Base-by-base conservation (phyloP, 2,888 invertebrate species). In the Leptopterna dolabrata region DNA sequence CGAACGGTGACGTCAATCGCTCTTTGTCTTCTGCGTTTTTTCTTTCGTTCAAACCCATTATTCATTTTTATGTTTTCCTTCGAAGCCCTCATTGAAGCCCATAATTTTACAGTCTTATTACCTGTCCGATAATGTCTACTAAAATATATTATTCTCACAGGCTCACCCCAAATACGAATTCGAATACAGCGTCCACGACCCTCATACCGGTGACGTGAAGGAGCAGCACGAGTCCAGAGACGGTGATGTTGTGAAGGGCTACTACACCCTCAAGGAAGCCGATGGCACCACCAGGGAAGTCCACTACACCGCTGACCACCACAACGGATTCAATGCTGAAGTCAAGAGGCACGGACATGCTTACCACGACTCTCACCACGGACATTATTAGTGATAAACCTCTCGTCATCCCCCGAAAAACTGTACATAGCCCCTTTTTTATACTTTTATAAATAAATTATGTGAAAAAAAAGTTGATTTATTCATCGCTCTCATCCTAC, bases 161-260 rank as follows among this genome's bases (percentile, higher is more conserved):
- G 86, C 88, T 16, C 88, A 86, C 14, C 87, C 88, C n/a, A 81
- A 88, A 36, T 88, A 88, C 83, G 76, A 86, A 88, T 92, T 91
- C 90, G 92, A 92, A 88, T 92, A 92, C 89, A 91, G 91, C 82
- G 92, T 92, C 73, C 92, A 92, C 90, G 92, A 85, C 36, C 73
- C 85, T 14, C 85, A 85, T 47, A 85, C 85, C 73, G 73, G 76
- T 29, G 85, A 85, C 85, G 73, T 85, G 45, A 85, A 85, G 29
- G 85, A 85, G 76, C 85, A 85, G 43, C 71, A 85, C 41, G 85
- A 85, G 91, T 91, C 88, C 92, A 92, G 80, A 91, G 92, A 88
- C 92, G 92, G 13, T 91, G 92, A 85, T 29, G 45, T 47, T n/a
- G 85, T 85, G 47, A 85, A 85, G 36, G 85, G 85, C 2, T 85